These are phyloP conservation scores for Ageneiosus marmoratus DNA, from an alignment of 2,113 vertebrate genomes.

Conservation along the genomic window DNA sequence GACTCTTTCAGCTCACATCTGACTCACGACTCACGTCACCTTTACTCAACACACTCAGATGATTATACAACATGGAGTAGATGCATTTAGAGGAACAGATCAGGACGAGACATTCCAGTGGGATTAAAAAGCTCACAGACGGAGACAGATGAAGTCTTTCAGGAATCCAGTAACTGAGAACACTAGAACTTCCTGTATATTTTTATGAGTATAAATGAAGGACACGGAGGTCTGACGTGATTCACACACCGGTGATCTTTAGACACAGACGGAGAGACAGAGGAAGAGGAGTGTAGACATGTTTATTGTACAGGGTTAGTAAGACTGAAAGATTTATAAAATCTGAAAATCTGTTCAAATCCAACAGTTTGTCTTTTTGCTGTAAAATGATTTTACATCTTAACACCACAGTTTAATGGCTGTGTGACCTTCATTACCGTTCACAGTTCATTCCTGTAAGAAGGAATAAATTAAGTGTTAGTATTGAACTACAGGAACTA, in stretches of 20 bases:
- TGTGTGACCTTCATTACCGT: not conserved
- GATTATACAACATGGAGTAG: not conserved
- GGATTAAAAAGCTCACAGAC: too few relatives aligned
- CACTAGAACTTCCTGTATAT: too few relatives aligned
- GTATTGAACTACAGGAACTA: constrained; percentile 3
- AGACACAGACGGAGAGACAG: constrained; percentile 48
- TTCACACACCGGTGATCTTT: not conserved
- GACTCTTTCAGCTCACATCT: not conserved
- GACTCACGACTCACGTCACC: not conserved
- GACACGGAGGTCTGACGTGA: too few relatives aligned
- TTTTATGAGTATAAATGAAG: too few relatives aligned
- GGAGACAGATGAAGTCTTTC: too few relatives aligned
- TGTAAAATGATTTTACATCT: not conserved
- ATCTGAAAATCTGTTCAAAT: not conserved
- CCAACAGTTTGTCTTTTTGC: not conserved
- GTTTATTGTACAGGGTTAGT: constrained; percentile 49
- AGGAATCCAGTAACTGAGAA: too few relatives aligned
- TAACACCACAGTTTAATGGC: not conserved
- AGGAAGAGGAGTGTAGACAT: constrained; percentile 13
- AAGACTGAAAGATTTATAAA: constrained; percentile 40
- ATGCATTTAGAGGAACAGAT: not conserved
- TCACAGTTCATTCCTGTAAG: not conserved
- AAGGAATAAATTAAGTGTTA: not conserved
- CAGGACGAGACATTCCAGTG: too few relatives aligned
- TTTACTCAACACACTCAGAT: too few relatives aligned